Base-by-base conservation (phyloP, 2,888 invertebrate genomes). In the Hofmannophila pseudospretella region DNA sequence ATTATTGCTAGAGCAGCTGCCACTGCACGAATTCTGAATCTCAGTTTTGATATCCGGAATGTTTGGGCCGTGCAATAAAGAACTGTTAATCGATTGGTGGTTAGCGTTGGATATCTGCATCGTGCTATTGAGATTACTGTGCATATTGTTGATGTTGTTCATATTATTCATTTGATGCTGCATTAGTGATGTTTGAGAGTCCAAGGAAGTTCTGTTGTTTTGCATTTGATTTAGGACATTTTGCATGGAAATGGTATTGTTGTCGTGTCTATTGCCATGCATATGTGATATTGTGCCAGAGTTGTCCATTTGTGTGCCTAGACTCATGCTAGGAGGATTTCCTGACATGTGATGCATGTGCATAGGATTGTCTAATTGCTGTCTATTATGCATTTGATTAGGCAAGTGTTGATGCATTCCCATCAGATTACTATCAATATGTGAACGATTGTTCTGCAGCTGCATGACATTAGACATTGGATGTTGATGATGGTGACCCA, bases 31-130 rank as follows among this genome's bases (percentile, higher is more conserved):
- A 49, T 69, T 81, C 58, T 81, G 78, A 23, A 85, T 81, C 49
- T 86, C 86, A 53, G 77, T 85, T 61, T 86, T 86, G 14, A 86
- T 87, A 42, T 87, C 87, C 4, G 85, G 78, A 47, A 85, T 87
- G 47, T 78, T 85, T 3, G 79, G 75, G 39, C 65, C 71, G 44
- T 86, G 86, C 76, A 86, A 77, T 46, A 86, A 69, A 7, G 78
- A 61, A 44, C 64, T 82, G 41, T 65, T 80, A 58, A 86, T 70
- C 9, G 75, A 58, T 47, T 79, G 84, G 47, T 82, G 82, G 44
- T 63, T 78, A 5, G 69, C 42, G 44, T 73, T 84, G 12, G 68
- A 65, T 38, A 85, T 80, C 60, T 81, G 81, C 78, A 85, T 80
- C 2, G 73, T 52, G 44, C 58, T 80, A 34, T 71, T 78, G 8